phyloP scores from a whole-genome alignment of 23 tunicate species.

The Halocynthia aurantium region DNA sequence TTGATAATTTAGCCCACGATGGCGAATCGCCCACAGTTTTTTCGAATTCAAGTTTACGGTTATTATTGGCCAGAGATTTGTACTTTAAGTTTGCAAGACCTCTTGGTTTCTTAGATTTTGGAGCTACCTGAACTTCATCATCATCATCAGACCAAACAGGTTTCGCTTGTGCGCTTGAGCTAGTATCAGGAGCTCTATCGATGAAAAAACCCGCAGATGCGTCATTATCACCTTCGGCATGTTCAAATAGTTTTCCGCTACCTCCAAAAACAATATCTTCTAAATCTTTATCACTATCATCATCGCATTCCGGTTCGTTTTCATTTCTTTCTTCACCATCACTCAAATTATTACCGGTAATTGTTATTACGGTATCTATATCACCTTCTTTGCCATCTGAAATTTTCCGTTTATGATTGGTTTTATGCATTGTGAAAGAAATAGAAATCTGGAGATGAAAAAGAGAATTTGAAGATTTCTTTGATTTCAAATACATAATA shows the following conservation, averaged over 20 bases:
- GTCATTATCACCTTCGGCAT: background rate
- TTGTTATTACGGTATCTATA: too few species aligned
- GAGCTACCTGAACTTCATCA: background rate
- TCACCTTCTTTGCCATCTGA: too few species aligned
- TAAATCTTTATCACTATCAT: background rate
- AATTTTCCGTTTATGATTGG: too few species aligned
- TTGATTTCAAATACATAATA: too few species aligned
- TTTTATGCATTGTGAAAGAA: too few species aligned
- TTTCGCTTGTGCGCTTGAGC: background rate
- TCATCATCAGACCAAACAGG: constrained; percentile 71
- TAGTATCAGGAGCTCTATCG: background rate
- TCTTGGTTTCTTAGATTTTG: background rate
- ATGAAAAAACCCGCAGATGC: background rate
- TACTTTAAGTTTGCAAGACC: constrained; percentile 8
- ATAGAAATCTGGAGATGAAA: too few species aligned
- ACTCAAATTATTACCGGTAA: too few species aligned
- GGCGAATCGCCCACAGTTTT: constrained; percentile 70
- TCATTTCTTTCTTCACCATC: too few species aligned
- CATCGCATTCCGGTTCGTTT: background rate
- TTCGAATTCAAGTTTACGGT: constrained; percentile 57
- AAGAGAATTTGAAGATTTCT: too few species aligned
- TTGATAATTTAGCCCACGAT: constrained; percentile 37
- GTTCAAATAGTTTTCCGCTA: background rate
- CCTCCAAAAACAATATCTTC: constrained; percentile 26
- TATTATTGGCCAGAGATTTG: background rate